Evolutionary conservation across 1,140 invertebrate species (phyloP).

Genomic region (Caenorhabditis remanei): DNA sequence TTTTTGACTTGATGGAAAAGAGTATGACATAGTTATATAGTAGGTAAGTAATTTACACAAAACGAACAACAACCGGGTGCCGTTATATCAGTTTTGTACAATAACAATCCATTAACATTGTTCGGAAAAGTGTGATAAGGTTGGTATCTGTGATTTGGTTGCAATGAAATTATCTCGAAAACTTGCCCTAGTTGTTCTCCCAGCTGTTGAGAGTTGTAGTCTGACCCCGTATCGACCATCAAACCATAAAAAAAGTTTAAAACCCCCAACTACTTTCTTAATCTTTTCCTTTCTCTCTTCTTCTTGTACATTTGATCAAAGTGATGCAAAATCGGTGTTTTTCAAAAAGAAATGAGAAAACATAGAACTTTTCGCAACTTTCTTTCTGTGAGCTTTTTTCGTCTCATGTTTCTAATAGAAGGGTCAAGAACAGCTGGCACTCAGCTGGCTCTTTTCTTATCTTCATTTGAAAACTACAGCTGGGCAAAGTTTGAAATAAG

Average conservation of each 20-base stretch:
- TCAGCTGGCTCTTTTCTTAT: conserved; percentile 2
- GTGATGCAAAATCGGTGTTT: background rate
- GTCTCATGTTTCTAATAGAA: conserved; percentile 11
- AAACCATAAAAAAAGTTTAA: background rate
- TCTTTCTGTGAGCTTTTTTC: background rate
- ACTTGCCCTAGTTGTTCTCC: background rate
- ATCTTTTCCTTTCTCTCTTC: background rate
- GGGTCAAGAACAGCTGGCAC: conserved; percentile 31
- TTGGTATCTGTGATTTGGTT: background rate
- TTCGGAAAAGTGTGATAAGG: conserved; percentile 27
- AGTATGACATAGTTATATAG: conserved; percentile 6
- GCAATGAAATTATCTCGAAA: background rate
- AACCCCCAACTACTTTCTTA: background rate
- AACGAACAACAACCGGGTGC: background rate
- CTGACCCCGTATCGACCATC: background rate
- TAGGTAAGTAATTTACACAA: background rate
- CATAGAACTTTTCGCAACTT: background rate
- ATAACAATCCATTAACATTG: background rate
- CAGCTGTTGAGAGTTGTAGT: background rate
- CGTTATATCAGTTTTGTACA: conserved; percentile 16
- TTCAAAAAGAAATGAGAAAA: background rate
- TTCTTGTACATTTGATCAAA: background rate
- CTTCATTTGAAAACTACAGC: too few relatives aligned
- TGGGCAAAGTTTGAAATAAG: too few relatives aligned
- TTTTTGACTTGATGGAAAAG: background rate